Percentiles rank a stretch among this genome's conserved stretches.
These are phyloP conservation scores for Stichopus horrens DNA, from an alignment of 53 echinoderm and acorn worm genomes.

Conservation along the genomic window DNA sequence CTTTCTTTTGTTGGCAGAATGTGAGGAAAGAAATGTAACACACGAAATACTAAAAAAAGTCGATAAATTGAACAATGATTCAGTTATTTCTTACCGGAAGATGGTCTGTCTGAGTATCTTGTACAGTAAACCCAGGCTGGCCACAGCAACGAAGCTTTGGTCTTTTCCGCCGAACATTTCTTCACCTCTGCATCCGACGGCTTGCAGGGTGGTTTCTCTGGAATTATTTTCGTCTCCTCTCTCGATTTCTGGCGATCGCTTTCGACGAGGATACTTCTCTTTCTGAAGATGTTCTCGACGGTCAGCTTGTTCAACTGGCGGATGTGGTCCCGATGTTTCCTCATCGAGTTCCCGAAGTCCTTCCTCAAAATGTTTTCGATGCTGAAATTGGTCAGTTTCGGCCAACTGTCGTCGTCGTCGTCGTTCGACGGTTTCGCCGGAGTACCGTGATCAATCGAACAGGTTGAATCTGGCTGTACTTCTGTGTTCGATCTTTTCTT, in stretches of 20 bases:
- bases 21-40: neutral
- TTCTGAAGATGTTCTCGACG: slow-evolving; percentile 23
- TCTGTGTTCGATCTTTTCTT: slow-evolving; percentile 5
- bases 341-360: slow-evolving; percentile 20
- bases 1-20: too few relatives aligned
- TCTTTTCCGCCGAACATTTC: neutral
- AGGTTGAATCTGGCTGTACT: slow-evolving; percentile 5
- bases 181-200: neutral
- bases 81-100: slow-evolving; percentile 75
- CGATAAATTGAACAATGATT: neutral
- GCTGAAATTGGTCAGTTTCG: slow-evolving; percentile 90
- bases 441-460: neutral
- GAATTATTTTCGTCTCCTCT: neutral
- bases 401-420: slow-evolving; percentile 22
- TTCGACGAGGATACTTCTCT: slow-evolving; percentile 4
- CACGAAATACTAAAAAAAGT: neutral
- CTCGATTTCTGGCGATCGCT: slow-evolving; percentile 26
- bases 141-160: slow-evolving; percentile 55
- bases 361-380: slow-evolving; percentile 92
- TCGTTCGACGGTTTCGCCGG: neutral
- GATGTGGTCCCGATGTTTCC: slow-evolving; percentile 37
- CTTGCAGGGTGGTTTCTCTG: neutral
- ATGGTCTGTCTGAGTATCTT: slow-evolving; percentile 92
- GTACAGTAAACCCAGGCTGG: slow-evolving; percentile 99
- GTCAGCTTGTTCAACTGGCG: neutral